Conservation (phyloP, 2,797 vertebrate genomes). For the Macrochelys suwanniensis region DNA sequence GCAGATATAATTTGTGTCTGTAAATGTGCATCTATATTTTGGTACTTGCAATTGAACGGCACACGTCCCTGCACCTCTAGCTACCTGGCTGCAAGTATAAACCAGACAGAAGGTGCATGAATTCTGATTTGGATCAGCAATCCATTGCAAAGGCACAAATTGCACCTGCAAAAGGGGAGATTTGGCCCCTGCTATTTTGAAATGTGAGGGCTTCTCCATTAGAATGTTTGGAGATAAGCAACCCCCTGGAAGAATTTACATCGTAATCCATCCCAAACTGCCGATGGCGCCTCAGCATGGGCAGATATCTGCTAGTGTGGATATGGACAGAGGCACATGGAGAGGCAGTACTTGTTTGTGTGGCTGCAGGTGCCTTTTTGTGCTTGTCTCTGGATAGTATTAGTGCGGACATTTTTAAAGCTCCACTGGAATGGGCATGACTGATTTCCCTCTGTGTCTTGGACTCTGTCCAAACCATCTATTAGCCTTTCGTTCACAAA, state of each 20-base stretch:
- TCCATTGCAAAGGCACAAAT: background rate
- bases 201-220: background rate
- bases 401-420: background rate
- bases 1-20: fast-evolving
- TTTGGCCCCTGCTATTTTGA: background rate
- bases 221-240: background rate
- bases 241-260: too few relatives aligned
- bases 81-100: background rate
- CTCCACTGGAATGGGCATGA: background rate
- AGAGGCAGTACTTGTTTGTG: background rate
- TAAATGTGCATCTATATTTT: background rate
- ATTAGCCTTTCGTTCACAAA: constrained; percentile 16
- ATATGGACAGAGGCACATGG: background rate
- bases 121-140: fast-evolving
- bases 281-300: background rate
- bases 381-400: background rate
- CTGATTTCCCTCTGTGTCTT: constrained; percentile 12
- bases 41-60: background rate
- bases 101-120: background rate
- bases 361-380: constrained; percentile 17
- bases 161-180: background rate
- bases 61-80: background rate
- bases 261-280: background rate
- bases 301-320: background rate
- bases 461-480: constrained; percentile 59